Base-by-base conservation (phyloP, 2,888 invertebrate species). In the Epinotia bilunana region DNA sequence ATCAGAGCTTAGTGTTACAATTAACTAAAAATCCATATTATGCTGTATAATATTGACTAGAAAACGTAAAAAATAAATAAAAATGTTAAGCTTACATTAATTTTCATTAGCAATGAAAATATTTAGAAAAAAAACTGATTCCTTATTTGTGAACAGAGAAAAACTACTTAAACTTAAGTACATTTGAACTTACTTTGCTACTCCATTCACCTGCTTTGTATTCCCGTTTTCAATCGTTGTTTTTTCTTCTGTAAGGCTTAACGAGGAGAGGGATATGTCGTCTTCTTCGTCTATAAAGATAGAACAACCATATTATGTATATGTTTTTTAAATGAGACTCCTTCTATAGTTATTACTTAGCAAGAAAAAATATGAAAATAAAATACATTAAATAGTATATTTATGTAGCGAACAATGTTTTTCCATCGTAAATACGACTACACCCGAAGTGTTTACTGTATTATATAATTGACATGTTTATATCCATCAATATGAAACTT, bases 161-260 rank as follows among this genome's bases (percentile, higher is more conserved):
- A 57, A 18, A 58, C 74, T 71, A 76, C 74, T 74, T 77, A 79
- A 33, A 33, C 16, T 58, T n/a, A 55, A 57, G 72, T 68, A 20
- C 13, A 12, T 20, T 28, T 33, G 39, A 49, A 64, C 39, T 77
- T 78, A 79, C 83, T 84, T 84, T 79, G 83, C 84, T 80, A 83
- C 77, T 12, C 89, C 90, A 78, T 90, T 91, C 4, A 86, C 78
- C 72, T 78, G 72, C 16, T 78, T 39, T n/a, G 67, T 74, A 73
- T 85, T 87, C 11, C 91, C 91, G 77, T 92, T 93, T 84, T 90
- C 90, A 67, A 90, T 86, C 2, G 91, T 86, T 11, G 89, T 87
- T 78, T 90, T 92, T 53, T 91, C 92, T 67, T 92, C 92, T 62
- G 86, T 82, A 78, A 92, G 84, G 76, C 90, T 91, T 13, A 92